These are phyloP conservation scores for Luehdorfia chinensis DNA, from an alignment of 1,140 invertebrate species.

Conservation along the genomic window DNA sequence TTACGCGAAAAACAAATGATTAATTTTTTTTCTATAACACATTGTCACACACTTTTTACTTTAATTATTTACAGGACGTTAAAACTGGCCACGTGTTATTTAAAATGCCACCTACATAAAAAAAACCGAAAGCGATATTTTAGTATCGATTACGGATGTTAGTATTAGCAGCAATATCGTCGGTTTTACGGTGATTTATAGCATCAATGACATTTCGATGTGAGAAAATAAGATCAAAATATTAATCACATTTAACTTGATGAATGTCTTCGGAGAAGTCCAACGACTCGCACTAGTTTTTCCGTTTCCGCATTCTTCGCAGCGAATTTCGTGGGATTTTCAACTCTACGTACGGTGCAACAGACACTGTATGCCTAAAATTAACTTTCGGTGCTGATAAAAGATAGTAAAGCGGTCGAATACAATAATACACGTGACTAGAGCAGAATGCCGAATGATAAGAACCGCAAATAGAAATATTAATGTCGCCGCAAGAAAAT, in stretches of 20 bases:
- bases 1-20: no score
- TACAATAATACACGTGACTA: conserved; percentile 2
- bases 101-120: no score
- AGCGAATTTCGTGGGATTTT: background rate
- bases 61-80: no score
- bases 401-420: conserved; percentile 7
- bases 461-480: conserved; percentile 1
- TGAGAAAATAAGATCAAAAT: conserved; percentile 3
- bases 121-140: no score
- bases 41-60: no score
- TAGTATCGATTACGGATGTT: no score
- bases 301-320: conserved; percentile 6
- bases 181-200: no score
- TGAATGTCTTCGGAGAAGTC: conserved; percentile 3
- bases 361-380: background rate
- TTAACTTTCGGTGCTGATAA: background rate
- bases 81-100: no score
- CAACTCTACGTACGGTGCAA: background rate
- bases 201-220: background rate
- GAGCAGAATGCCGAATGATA: background rate
- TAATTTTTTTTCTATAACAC: no score
- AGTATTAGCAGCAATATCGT: no score
- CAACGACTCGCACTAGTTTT: background rate
- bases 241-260: conserved; percentile 2
- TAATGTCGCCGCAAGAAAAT: conserved; percentile 2